These are phyloP conservation scores for Mythimna albipuncta DNA, from an alignment of 2,888 invertebrate genomes.

Conservation along the genomic window DNA sequence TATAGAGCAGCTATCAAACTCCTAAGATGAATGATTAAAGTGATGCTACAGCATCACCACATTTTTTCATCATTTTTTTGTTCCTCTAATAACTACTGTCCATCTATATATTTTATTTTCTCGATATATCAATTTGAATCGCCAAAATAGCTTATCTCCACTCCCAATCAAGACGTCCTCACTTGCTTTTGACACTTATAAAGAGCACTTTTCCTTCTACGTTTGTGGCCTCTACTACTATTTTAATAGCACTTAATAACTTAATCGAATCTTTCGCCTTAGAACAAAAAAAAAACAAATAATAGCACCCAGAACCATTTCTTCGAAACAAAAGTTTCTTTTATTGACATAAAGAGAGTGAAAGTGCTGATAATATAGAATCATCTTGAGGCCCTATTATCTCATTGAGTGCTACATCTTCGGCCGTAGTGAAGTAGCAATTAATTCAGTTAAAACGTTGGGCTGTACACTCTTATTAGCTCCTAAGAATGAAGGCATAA, in stretches of 20 bases:
- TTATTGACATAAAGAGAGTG: constrained; percentile 73
- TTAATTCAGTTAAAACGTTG: constrained; percentile 72
- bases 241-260: constrained; percentile 62
- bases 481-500: constrained; percentile 60
- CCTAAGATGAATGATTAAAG: no score
- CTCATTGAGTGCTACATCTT: constrained; percentile 72
- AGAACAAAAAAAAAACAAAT: constrained; percentile 49
- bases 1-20: constrained; percentile 1
- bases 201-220: constrained; percentile 27
- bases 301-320: constrained; percentile 51
- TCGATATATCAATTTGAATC: not conserved
- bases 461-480: constrained; percentile 66
- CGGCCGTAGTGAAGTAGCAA: constrained; percentile 67
- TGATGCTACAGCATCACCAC: not conserved
- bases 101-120: not conserved
- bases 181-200: constrained; percentile 3
- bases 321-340: constrained; percentile 66
- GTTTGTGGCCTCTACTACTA: constrained; percentile 23
- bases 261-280: constrained; percentile 54
- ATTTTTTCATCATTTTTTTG: not conserved
- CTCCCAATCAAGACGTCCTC: constrained; percentile 2
- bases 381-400: constrained; percentile 73
- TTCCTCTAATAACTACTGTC: not conserved
- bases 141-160: constrained; percentile 6
- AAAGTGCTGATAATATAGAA: constrained; percentile 76